Evolutionary conservation across 2,797 vertebrate genomes (phyloP).

Genomic region (Cetoscarus ocellatus): DNA sequence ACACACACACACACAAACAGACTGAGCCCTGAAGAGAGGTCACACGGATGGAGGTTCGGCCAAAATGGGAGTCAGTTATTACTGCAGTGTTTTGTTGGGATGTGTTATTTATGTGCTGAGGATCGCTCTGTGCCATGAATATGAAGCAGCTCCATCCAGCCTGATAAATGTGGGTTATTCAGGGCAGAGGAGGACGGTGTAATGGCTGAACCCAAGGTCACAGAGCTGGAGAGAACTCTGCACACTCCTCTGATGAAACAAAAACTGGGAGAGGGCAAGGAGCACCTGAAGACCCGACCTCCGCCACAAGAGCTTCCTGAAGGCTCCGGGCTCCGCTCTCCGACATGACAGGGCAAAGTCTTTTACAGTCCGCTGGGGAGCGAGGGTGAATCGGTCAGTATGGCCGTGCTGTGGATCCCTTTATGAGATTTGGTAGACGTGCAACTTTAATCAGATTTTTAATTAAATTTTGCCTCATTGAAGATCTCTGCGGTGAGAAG

Average conservation of each 20-base stretch:
- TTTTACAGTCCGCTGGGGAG: constrained; percentile 37
- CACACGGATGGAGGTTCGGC: constrained; percentile 45
- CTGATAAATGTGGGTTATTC: constrained; percentile 59
- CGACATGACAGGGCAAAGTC: constrained; percentile 24
- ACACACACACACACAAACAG: constrained; percentile 15
- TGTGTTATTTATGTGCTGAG: constrained; percentile 71
- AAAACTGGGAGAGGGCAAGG: constrained; percentile 29
- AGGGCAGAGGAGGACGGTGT: constrained; percentile 29
- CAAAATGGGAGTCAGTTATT: constrained; percentile 59
- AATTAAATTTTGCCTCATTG: constrained; percentile 58
- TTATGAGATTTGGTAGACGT: constrained; percentile 27
- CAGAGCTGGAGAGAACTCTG: constrained; percentile 39
- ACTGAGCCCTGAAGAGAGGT: constrained; percentile 44
- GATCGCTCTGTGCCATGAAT: constrained; percentile 67
- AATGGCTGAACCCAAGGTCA: constrained; percentile 62
- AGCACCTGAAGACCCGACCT: constrained; percentile 43
- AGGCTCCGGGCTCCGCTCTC: constrained; percentile 12
- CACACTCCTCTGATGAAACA: constrained; percentile 25
- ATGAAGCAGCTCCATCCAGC: constrained; percentile 46
- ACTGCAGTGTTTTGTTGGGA: constrained; percentile 66
- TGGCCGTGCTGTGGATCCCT: constrained; percentile 23
- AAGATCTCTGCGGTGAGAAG: constrained; percentile 40
- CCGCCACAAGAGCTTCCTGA: constrained; percentile 22
- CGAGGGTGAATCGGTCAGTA: constrained; percentile 28
- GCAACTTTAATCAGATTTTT: constrained; percentile 61